These are phyloP conservation scores for Hydractinia symbiolongicarpus DNA, from an alignment of 30 jellyfish, hydroid and myxozoan genomes.

Conservation along the genomic window DNA sequence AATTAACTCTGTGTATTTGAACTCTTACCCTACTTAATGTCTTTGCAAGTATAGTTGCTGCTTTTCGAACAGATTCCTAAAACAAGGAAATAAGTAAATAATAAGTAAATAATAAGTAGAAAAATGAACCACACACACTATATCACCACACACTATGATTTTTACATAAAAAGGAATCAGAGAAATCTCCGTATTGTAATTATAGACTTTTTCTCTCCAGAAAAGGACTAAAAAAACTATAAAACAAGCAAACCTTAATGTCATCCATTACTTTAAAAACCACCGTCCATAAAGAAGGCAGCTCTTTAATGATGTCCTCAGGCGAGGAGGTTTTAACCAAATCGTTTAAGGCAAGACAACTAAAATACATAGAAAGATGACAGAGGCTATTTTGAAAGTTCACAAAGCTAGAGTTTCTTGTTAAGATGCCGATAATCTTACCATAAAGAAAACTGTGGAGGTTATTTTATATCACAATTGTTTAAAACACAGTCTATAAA, in stretches of 20 bases:
- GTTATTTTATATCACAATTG: too few relatives aligned
- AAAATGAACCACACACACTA: background rate
- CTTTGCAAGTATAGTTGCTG: conserved; percentile 58
- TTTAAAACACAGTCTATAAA: too few relatives aligned
- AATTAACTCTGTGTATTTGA: background rate
- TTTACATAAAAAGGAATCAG: too few relatives aligned
- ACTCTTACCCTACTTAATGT: conserved; percentile 63
- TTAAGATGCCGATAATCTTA: too few relatives aligned
- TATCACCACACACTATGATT: too few relatives aligned
- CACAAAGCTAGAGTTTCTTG: too few relatives aligned
- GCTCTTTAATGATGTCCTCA: conserved; percentile 51
- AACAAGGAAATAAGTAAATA: background rate
- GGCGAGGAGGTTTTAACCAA: conserved; percentile 51
- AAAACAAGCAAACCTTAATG: conserved; percentile 48
- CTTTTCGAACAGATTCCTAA: conserved; percentile 81
- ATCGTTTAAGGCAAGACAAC: conserved; percentile 84
- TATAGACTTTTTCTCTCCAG: too few relatives aligned
- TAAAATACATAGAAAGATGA: conserved; percentile 2
- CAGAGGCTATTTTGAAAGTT: background rate
- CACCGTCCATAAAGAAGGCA: conserved; percentile 70
- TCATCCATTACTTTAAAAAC: conserved; percentile 86
- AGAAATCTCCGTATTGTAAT: too few relatives aligned
- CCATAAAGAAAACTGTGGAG: too few relatives aligned
- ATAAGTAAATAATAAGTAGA: too few relatives aligned
- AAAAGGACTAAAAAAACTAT: background rate